Conservation (phyloP, 2,888 invertebrate genomes). For the Raillietiella orientalis region DNA sequence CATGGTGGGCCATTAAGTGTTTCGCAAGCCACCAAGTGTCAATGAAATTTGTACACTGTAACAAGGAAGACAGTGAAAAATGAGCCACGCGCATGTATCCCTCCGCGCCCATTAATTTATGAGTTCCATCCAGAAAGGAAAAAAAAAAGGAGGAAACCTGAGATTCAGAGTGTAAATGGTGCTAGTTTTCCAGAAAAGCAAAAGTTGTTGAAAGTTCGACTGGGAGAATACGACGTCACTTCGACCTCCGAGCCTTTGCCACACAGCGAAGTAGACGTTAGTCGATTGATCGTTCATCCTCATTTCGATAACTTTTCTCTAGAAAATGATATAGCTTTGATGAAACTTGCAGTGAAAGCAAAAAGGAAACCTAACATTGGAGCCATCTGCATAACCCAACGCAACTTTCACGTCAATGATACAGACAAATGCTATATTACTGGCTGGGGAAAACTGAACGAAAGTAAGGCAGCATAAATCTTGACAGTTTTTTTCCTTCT, state of each 20-base stretch:
- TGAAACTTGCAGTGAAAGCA: constrained; percentile 10
- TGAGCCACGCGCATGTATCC: too few species aligned
- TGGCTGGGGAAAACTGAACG: constrained; percentile 14
- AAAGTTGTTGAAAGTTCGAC: constrained; percentile 12
- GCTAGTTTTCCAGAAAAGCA: too few species aligned
- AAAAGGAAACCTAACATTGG: constrained; percentile 11
- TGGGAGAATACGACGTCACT: constrained; percentile 15
- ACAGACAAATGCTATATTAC: constrained; percentile 12
- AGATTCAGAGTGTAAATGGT: too few species aligned
- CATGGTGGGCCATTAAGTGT: too few species aligned
- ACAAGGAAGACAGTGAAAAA: too few species aligned
- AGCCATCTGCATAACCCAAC: constrained; percentile 12
- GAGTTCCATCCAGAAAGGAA: too few species aligned
- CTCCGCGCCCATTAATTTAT: too few species aligned
- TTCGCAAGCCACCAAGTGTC: too few species aligned
- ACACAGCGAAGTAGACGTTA: constrained; percentile 12
- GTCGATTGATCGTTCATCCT: constrained; percentile 10
- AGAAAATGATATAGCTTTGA: constrained; percentile 13
- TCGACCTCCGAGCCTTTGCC: constrained; percentile 11
- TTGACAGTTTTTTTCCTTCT: neutral
- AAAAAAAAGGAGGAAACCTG: too few species aligned
- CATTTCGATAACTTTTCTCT: constrained; percentile 12
- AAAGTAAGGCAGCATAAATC: constrained; percentile 10
- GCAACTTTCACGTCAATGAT: constrained; percentile 7
- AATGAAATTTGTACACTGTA: too few species aligned